phyloP scores from a whole-genome alignment of 2,797 vertebrate species.

The Hapalemur alaotrensis region DNA sequence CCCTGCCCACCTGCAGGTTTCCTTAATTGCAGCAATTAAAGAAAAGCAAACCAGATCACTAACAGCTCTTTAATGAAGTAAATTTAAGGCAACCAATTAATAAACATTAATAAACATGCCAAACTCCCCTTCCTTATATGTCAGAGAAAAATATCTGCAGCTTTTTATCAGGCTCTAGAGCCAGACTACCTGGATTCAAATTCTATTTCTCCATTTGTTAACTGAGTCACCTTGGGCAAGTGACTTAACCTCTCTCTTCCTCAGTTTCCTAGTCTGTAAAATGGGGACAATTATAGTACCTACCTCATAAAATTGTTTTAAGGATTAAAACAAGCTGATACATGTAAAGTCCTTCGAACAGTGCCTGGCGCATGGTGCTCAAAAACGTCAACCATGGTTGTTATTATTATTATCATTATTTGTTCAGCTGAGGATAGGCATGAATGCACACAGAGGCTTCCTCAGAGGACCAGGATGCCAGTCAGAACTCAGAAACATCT shows the following conservation, averaged over 20 bases:
- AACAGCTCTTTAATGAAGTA: neutral
- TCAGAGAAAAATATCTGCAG: neutral
- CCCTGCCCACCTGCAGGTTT: neutral
- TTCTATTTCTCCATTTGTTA: neutral
- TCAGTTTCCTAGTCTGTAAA: neutral
- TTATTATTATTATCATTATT: neutral
- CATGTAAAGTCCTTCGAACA: neutral
- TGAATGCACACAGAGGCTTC: neutral
- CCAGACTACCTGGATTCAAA: neutral
- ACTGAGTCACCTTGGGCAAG: neutral
- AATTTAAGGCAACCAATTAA: neutral
- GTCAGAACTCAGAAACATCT: neutral
- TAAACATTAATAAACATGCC: neutral
- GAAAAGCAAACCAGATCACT: neutral
- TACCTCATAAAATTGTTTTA: neutral
- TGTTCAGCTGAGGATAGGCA: neutral
- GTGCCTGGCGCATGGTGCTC: neutral
- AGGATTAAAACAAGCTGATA: neutral
- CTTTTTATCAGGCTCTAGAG: neutral
- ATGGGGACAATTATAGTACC: neutral
- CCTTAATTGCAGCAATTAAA: neutral
- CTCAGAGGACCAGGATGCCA: neutral
- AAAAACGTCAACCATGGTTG: neutral
- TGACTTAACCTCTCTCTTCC: neutral
- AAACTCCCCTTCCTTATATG: neutral